A percentile compares a stretch with the other conserved stretches of the same genome.
These are phyloP conservation scores for Ptilonorhynchus violaceus DNA, from an alignment of 2,113 vertebrate species.

Conservation along the genomic window DNA sequence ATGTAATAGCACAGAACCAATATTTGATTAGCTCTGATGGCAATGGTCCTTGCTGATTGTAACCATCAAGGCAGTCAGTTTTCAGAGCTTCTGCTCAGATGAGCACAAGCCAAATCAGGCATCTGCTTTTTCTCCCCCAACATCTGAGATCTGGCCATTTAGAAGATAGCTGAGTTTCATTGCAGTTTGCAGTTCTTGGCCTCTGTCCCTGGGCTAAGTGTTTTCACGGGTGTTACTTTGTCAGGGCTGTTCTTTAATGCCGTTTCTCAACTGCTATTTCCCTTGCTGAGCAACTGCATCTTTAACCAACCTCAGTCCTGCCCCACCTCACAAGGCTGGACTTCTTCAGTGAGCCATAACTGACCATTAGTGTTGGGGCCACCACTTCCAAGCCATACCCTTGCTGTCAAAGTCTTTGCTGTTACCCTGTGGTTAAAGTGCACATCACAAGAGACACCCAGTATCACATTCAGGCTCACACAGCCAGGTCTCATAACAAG, in stretches of 20 bases:
- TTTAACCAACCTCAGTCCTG: not conserved
- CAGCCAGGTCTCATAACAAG: not conserved
- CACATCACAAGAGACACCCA: fast-evolving
- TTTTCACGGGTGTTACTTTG: not conserved
- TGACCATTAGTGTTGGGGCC: not conserved
- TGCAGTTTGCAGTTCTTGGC: not conserved
- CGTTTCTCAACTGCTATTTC: not conserved
- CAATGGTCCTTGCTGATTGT: not conserved
- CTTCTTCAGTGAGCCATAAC: not conserved
- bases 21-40: not conserved
- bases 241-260: not conserved
- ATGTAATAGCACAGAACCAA: not conserved
- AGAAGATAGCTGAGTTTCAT: not conserved
- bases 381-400: not conserved
- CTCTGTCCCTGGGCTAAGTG: not conserved
- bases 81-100: not conserved
- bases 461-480: not conserved
- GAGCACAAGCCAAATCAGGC: not conserved
- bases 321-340: not conserved
- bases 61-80: not conserved
- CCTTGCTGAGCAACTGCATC: not conserved
- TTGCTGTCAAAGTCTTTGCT: not conserved
- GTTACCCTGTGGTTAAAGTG: not conserved
- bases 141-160: not conserved
- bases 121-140: not conserved